Evolutionary conservation across 2,113 vertebrate genomes (phyloP).

Genomic region (Illadopsis cleaveri): DNA sequence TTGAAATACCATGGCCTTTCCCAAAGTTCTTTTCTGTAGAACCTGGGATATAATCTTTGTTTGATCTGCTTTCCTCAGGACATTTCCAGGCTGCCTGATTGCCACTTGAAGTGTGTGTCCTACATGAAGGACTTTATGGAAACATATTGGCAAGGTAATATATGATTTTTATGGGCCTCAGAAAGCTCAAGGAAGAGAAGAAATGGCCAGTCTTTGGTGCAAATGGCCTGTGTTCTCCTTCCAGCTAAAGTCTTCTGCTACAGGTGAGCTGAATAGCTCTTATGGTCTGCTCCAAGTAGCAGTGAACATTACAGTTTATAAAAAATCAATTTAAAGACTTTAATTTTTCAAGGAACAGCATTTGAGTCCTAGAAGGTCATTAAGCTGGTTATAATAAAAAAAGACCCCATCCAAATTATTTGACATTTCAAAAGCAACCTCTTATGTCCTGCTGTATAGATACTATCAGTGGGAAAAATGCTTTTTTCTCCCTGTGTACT

Average conservation of each 20-base stretch:
- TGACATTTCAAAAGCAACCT: conserved; percentile 15
- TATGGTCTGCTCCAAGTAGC: background rate
- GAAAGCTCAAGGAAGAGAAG: background rate
- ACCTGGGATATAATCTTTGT: background rate
- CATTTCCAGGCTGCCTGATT: background rate
- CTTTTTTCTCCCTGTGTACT: background rate
- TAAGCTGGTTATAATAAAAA: background rate
- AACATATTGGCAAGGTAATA: background rate
- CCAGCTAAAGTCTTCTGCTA: background rate
- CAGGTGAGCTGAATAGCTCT: background rate
- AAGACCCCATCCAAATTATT: background rate
- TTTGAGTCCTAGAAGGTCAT: background rate
- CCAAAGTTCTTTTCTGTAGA: background rate
- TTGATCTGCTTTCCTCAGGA: background rate
- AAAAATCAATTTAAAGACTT: background rate
- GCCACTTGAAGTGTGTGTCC: background rate
- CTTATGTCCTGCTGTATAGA: background rate
- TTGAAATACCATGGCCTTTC: background rate
- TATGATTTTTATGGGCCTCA: background rate
- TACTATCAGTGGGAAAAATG: background rate
- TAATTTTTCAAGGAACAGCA: background rate
- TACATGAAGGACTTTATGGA: background rate
- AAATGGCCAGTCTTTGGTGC: background rate
- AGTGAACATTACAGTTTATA: background rate
- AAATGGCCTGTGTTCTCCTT: background rate